Base-by-base conservation (phyloP, 2,113 vertebrate species). In the Mugil cephalus region DNA sequence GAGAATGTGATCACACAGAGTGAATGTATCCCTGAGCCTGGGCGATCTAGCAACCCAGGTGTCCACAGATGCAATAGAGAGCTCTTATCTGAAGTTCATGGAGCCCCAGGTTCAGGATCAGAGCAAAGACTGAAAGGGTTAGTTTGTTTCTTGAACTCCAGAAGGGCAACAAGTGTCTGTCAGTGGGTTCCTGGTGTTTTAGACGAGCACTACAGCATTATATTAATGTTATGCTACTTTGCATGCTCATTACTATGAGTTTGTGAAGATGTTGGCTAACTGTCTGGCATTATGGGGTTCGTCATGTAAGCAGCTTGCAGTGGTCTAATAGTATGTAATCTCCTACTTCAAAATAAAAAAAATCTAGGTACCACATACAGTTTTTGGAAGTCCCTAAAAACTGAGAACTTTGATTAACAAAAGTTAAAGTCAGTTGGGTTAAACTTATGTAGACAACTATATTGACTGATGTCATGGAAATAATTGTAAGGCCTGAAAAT, bases 1-100 rank as follows among this genome's bases (percentile, higher is more conserved):
- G 59, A 66, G 69, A 47, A 77, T 58, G 64, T 47, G 73, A 80
- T 74, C 78, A 81, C 69, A 68, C 58, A 12, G 11, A 55, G 53
- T 7, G 40, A 42, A 34, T 55, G 46, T 39, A 75, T 59, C 53
- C 51, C 59, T 54, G 51, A 74, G 60, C 63, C 15, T 30, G 18
- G 48, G 61, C 70, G 63, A 76, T 76, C 74, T 62, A 24, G 21
- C 24, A 30, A 76, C 79, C 58, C 71, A 17, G 35, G 64, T 45
- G 73, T 50, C 69, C 19, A 24, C 34, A 48, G 53, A 38, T 65
- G 54, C 21, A 61, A 55, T 62, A 15, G 14, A 82, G 36, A 82
- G 39, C 63, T 46, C 52, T 69, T 76, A 73, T 69, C 79, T 53
- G 58, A 21, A 10, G 11, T 72, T 63, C 46, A 36, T 62, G 46